Conservation (phyloP, 37 sponge, comb jelly and placozoan genomes). For the Ephydatia muelleri region DNA sequence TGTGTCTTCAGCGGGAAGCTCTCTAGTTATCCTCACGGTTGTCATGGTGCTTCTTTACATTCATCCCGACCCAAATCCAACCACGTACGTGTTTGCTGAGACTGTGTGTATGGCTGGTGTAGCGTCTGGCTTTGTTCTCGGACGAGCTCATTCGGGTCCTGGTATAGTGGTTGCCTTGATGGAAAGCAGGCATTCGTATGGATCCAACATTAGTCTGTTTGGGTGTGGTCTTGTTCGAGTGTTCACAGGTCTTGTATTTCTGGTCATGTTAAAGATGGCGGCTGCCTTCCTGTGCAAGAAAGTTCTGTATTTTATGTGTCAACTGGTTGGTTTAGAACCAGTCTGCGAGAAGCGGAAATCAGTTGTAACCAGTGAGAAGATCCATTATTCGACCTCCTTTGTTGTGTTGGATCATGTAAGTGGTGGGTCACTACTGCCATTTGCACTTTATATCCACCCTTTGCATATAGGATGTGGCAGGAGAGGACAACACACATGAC, state of each 20-base stretch:
- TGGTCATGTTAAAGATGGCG: neutral
- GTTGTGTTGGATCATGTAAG: conserved; percentile 12
- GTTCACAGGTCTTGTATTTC: neutral
- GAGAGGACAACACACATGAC: neutral
- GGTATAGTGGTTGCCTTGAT: neutral
- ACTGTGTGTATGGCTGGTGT: conserved; percentile 58
- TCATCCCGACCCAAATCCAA: conserved; percentile 58
- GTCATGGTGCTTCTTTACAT: conserved; percentile 22
- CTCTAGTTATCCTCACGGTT: conserved; percentile 14
- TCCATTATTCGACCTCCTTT: conserved; percentile 19
- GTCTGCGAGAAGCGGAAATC: conserved; percentile 22
- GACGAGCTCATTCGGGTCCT: neutral
- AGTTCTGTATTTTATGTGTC: neutral
- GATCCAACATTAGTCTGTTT: neutral
- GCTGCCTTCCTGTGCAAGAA: neutral
- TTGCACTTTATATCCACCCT: too few species aligned
- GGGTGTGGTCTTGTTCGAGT: conserved; percentile 3
- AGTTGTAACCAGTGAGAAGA: conserved; percentile 21
- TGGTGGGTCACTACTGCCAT: neutral
- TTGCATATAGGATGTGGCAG: too few species aligned
- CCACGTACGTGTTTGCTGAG: conserved; percentile 49
- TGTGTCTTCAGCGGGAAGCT: neutral
- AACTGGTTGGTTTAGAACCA: conserved; percentile 14
- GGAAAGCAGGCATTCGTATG: conserved; percentile 10
- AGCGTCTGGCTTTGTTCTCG: conserved; percentile 34